Percentiles rank a stretch among this genome's conserved stretches.
Evolutionary conservation across 2,888 invertebrate species (phyloP).

Genomic region (Toxonevra muliebris): DNA sequence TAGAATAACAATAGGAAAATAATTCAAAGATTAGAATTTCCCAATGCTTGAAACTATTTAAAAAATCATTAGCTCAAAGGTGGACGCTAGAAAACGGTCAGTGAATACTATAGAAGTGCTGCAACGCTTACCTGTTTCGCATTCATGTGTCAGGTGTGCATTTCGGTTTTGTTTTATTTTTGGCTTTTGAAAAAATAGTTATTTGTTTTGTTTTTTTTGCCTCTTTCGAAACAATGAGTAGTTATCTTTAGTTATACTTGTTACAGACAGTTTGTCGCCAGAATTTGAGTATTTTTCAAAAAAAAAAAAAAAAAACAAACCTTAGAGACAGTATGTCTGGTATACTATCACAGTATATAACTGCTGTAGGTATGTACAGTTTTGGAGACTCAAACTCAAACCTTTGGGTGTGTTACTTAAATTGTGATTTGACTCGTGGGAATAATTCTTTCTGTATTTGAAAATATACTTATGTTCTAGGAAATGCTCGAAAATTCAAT

Average conservation of each 20-base stretch:
- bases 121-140: not conserved
- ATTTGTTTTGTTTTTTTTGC: too few relatives aligned
- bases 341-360: not conserved
- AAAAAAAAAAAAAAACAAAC: not conserved
- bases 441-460: constrained; percentile 36
- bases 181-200: too few relatives aligned
- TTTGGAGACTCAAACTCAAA: too few relatives aligned
- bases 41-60: constrained; percentile 54
- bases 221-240: too few relatives aligned
- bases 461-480: not conserved
- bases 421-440: constrained; percentile 36
- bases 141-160: too few relatives aligned
- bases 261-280: constrained; percentile 43
- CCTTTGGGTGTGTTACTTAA: too few relatives aligned
- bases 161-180: too few relatives aligned
- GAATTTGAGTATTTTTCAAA: constrained; percentile 10
- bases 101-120: constrained; percentile 9
- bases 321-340: constrained; percentile 31
- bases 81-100: constrained; percentile 15
- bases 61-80: constrained; percentile 58
- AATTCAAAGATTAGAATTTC: constrained; percentile 49
- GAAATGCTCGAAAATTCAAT: too few relatives aligned
- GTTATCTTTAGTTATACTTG: too few relatives aligned
- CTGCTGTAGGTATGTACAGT: too few relatives aligned
- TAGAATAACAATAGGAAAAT: not conserved